Percentiles rank a stretch among this genome's conserved stretches.
These are phyloP conservation scores for Tetragonula carbonaria DNA, from an alignment of 2,888 invertebrate genomes.

Conservation along the genomic window DNA sequence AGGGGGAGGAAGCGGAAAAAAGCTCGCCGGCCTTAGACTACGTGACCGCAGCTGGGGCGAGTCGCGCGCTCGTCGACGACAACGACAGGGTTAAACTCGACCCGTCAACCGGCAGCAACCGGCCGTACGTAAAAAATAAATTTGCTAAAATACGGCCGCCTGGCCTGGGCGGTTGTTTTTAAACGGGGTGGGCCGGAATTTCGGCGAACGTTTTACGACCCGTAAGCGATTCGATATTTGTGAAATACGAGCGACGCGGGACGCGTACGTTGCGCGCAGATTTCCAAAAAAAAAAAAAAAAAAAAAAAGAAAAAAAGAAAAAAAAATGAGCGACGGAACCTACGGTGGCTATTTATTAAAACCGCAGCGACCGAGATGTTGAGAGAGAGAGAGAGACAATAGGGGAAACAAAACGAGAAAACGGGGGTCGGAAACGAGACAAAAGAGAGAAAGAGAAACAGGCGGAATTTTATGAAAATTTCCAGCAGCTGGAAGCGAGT, in stretches of 20 bases:
- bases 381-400: neutral
- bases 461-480: slow-evolving; percentile 54
- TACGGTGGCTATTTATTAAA: slow-evolving; percentile 51
- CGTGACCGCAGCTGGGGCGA: slow-evolving; percentile 18
- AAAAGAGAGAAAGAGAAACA: slow-evolving; percentile 5
- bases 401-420: neutral
- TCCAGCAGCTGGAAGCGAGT: slow-evolving; percentile 32
- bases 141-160: slow-evolving; percentile 48
- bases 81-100: slow-evolving; percentile 37
- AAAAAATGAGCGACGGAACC: slow-evolving; percentile 44
- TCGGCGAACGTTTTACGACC: slow-evolving; percentile 64
- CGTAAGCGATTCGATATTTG: slow-evolving; percentile 67
- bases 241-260: slow-evolving; percentile 66
- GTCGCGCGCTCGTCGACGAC: neutral
- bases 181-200: slow-evolving; percentile 52
- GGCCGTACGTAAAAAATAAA: slow-evolving; percentile 56
- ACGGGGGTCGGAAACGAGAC: neutral
- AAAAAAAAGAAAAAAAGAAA: too few relatives aligned
- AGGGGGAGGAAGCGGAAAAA: neutral
- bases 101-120: slow-evolving; percentile 27
- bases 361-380: slow-evolving; percentile 2
- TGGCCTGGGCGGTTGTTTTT: slow-evolving; percentile 34
- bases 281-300: neutral
- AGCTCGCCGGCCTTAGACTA: slow-evolving; percentile 10
- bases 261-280: slow-evolving; percentile 26